Conservation (phyloP, 2,797 vertebrate genomes). For the Mareca penelope region DNA sequence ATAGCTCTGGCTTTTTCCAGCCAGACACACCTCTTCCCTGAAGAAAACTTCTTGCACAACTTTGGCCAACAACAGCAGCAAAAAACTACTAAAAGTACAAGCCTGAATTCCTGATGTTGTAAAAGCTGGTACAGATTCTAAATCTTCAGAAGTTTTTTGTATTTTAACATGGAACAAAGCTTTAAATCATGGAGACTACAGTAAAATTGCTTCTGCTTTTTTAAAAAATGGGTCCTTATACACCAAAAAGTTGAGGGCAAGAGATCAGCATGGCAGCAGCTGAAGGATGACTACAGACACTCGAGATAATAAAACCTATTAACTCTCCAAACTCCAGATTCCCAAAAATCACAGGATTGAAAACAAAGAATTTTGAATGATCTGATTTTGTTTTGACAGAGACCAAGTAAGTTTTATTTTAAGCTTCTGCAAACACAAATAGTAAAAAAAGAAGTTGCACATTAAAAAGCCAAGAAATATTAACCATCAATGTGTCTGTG, state of each 20-base stretch:
- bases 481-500: not conserved
- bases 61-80: not conserved
- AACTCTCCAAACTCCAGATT: not conserved
- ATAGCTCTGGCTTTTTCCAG: not conserved
- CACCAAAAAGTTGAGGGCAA: not conserved
- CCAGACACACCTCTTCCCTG: not conserved
- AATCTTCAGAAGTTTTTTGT: constrained; percentile 47
- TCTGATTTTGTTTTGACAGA: not conserved
- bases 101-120: constrained; percentile 3
- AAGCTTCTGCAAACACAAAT: not conserved
- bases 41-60: not conserved
- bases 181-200: constrained; percentile 59
- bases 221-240: constrained; percentile 30
- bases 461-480: not conserved
- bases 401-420: not conserved
- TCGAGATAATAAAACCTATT: not conserved
- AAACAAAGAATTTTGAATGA: not conserved
- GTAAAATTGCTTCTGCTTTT: constrained; percentile 62
- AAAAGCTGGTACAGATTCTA: constrained; percentile 33
- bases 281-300: not conserved
- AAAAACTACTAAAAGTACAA: not conserved
- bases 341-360: not conserved
- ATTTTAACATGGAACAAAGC: constrained; percentile 63
- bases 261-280: not conserved
- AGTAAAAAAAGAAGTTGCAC: not conserved